phyloP scores from a whole-genome alignment of 1,140 invertebrate species.

The Acromyrmex echinatior region DNA sequence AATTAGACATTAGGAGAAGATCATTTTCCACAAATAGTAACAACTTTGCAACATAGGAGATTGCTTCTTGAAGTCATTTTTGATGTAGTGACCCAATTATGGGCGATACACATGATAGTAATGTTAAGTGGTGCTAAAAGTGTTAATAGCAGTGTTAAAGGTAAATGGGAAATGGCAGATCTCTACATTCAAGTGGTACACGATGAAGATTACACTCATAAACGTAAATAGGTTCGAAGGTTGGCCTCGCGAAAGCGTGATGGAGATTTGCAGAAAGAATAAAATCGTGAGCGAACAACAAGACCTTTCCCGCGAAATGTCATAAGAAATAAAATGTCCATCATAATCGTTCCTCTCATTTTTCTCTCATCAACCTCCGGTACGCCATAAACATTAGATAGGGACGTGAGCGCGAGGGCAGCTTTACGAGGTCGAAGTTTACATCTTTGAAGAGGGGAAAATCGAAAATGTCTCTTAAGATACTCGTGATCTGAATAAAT shows the following conservation, averaged over 20 bases:
- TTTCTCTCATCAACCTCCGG: neutral
- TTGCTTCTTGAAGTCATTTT: constrained; percentile 28
- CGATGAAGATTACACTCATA: constrained; percentile 37
- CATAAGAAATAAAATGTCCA: constrained; percentile 38
- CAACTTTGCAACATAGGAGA: constrained; percentile 31
- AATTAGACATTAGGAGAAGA: neutral
- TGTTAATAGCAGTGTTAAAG: neutral
- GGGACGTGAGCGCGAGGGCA: neutral
- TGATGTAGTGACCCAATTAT: neutral
- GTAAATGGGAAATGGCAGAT: neutral
- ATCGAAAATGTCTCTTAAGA: constrained; percentile 12
- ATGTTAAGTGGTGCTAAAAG: constrained; percentile 23
- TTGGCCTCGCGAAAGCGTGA: neutral
- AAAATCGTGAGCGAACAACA: neutral
- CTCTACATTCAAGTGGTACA: neutral
- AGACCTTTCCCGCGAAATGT: neutral
- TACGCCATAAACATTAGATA: constrained; percentile 28
- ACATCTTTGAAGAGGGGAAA: neutral
- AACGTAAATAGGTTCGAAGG: constrained; percentile 47
- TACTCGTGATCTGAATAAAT: constrained; percentile 36
- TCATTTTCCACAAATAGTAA: neutral
- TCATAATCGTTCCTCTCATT: neutral
- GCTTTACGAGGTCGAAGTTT: neutral
- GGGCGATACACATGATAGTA: constrained; percentile 11
- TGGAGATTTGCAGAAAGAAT: constrained; percentile 39